phyloP scores from a whole-genome alignment of 1,140 invertebrate genomes.

The Sitophilus oryzae region DNA sequence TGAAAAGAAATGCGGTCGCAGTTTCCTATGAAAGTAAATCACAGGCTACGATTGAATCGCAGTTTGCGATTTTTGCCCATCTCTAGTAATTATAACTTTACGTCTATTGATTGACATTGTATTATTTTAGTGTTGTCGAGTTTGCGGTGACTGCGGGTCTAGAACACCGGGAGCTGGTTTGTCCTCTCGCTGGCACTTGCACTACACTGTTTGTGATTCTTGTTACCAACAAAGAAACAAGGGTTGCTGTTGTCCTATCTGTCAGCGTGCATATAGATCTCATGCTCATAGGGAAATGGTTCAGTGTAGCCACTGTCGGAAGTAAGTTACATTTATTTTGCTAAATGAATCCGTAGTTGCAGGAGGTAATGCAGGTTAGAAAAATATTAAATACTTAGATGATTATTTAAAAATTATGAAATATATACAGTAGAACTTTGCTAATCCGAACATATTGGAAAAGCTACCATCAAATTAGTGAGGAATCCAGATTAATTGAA shows the following conservation, averaged over 20 bases:
- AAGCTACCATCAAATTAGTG: too few species aligned
- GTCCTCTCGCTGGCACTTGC: slow-evolving; percentile 92
- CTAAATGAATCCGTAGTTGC: slow-evolving; percentile 72
- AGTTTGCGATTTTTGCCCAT: too few species aligned
- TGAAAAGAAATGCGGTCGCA: too few species aligned
- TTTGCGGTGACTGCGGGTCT: slow-evolving; percentile 93
- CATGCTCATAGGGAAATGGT: slow-evolving; percentile 92
- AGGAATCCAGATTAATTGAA: too few species aligned
- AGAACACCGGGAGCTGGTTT: slow-evolving; percentile 88
- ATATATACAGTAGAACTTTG: too few species aligned
- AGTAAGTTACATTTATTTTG: slow-evolving; percentile 51
- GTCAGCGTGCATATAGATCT: slow-evolving; percentile 87
- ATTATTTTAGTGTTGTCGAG: slow-evolving; percentile 82
- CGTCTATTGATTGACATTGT: too few species aligned
- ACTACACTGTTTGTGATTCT: slow-evolving; percentile 95
- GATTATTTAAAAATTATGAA: not conserved
- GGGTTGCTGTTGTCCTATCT: slow-evolving; percentile 91
- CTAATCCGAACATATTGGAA: too few species aligned
- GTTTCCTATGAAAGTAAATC: too few species aligned
- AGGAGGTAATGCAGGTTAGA: slow-evolving; percentile 58
- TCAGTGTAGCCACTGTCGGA: slow-evolving; percentile 81
- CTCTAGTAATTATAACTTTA: too few species aligned
- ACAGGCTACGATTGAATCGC: too few species aligned
- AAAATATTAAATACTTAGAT: not conserved
- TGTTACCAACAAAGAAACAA: slow-evolving; percentile 97